Conservation (phyloP, 2,113 vertebrate species). For the Xiphias gladius region DNA sequence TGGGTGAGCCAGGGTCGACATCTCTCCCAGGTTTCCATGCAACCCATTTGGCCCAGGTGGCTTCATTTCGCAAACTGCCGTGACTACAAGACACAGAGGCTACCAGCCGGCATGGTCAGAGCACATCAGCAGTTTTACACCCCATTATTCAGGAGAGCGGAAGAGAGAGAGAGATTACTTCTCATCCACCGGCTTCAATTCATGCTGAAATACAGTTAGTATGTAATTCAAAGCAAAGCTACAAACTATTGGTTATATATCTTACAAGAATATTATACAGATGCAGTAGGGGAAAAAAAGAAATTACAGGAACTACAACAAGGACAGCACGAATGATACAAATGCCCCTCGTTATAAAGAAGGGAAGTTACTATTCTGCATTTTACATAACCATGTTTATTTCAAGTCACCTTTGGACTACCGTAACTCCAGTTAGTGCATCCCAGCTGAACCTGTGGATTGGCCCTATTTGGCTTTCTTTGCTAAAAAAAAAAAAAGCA, state of each 20-base stretch:
- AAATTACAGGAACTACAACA: slow-evolving; percentile 1
- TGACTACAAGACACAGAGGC: slow-evolving; percentile 9
- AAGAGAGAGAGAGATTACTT: background rate
- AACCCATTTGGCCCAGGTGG: slow-evolving; percentile 46
- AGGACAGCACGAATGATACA: background rate
- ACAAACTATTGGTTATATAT: background rate
- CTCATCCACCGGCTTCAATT: slow-evolving; percentile 27
- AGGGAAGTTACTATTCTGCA: background rate
- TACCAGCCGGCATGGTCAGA: slow-evolving; percentile 18
- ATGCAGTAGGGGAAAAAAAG: background rate
- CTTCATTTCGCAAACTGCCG: slow-evolving; percentile 53
- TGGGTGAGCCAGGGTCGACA: background rate
- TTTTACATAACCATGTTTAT: background rate
- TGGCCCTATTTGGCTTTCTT: background rate
- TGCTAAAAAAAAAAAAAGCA: background rate
- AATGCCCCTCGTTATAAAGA: background rate
- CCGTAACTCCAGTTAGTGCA: background rate
- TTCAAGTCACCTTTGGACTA: slow-evolving; percentile 12
- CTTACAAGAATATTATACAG: background rate
- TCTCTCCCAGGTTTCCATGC: slow-evolving; percentile 49
- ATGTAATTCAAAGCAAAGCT: slow-evolving; percentile 21
- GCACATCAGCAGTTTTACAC: slow-evolving; percentile 48
- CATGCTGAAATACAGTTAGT: slow-evolving; percentile 8
- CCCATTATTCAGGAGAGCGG: slow-evolving; percentile 10
- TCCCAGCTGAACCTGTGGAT: background rate